Conservation (phyloP, 2,113 vertebrate genomes). For the Antechinus flavipes region DNA sequence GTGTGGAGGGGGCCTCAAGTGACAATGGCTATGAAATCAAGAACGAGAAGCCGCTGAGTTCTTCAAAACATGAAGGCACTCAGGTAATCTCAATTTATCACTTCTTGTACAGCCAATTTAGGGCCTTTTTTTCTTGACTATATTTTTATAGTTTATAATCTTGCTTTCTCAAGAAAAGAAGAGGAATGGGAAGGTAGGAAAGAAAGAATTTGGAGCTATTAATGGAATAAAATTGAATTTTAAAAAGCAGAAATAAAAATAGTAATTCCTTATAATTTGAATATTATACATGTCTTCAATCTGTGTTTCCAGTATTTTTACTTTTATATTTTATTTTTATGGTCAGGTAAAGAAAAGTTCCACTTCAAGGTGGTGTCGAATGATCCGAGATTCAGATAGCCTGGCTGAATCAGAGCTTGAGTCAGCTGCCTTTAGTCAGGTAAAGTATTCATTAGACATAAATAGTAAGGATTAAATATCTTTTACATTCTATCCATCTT, state of each 20-base stretch:
- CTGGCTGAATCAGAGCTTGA: conserved; percentile 87
- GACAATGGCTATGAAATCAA: conserved; percentile 84
- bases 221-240: not conserved
- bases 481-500: not conserved
- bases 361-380: conserved; percentile 60
- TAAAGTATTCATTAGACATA: conserved; percentile 60
- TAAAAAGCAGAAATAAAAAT: not conserved
- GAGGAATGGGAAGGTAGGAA: not conserved
- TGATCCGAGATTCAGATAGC: conserved; percentile 85
- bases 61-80: conserved; percentile 77
- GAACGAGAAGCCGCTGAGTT: conserved; percentile 81
- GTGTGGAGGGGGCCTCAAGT: conserved; percentile 82
- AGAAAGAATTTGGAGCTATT: not conserved
- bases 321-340: conserved; percentile 32
- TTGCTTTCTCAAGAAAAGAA: not conserved
- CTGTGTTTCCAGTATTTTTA: not conserved
- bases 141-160: not conserved
- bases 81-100: conserved; percentile 78
- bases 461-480: not conserved
- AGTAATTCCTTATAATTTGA: not conserved
- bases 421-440: conserved; percentile 82
- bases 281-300: not conserved
- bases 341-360: conserved; percentile 71
- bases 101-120: not conserved
- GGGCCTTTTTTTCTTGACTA: not conserved